Evolutionary conservation across 2,888 invertebrate species (phyloP), one percentile per base, ranked within the genome.

Genomic region (Seira ritae): DNA sequence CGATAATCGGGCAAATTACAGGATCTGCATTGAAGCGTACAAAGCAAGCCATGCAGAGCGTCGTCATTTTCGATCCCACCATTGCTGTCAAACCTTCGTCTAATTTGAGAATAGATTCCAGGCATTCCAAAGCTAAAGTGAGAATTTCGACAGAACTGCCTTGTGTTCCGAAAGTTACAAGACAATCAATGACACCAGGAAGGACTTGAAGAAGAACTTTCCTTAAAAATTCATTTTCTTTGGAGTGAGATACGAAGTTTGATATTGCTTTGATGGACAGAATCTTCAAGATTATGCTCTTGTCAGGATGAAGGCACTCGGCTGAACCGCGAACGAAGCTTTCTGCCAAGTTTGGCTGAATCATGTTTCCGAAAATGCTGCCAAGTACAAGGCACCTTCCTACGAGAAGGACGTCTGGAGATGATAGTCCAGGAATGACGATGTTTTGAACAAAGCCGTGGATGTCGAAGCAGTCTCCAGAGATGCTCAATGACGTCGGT

Each of bases 41-140:
- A 89, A 95, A 94, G 0, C 94, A 92, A 2, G 94, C 94, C 84
- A 95, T 93, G 2, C 93, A 92, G 37, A 95, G 89, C 0, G 95
- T 94, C 37, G 93, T 93, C 19, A 95, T 91, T 90, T 94, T 94
- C 24, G 90, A 90, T 88, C 94, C 94, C 15, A 92, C 91, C 8
- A 92, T 91, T 15, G 93, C 93, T 1, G 94, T 94, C 89, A 94
- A 94, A 68, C 91, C 91, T 46, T 92, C 91, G 90, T 95, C 94
- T 73, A 94, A 91, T 92, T 94, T 90, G 0, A 89, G 78, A 22
- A 89, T 87, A n/a, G 82, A 75, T 50, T 86, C 84, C 2, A 89
- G 79, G 17, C 86, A 85, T 46, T 89, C 89, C 50, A 89, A 50
- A 12, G 87, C 86, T 2, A 85, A 66, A 15, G 86, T 76, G 0